phyloP scores from a whole-genome alignment of 2,113 vertebrate genomes.

The Pangasianodon gigas region DNA sequence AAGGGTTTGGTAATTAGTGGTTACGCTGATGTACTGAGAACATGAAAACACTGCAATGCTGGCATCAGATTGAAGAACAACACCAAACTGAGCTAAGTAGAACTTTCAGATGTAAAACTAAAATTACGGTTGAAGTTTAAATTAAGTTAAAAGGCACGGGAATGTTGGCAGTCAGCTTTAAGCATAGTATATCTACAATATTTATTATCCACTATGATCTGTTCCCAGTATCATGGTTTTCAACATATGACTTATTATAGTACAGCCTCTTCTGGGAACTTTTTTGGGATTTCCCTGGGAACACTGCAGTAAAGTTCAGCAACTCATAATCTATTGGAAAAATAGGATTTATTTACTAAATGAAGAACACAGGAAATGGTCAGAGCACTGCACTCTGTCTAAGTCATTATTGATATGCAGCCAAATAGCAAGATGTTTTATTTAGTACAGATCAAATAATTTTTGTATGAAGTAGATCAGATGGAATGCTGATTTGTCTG shows the following conservation, averaged over 20 bases:
- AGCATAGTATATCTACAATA: not conserved
- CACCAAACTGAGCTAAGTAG: not conserved
- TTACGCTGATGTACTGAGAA: not conserved
- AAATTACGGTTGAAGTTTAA: not conserved
- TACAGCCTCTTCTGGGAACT: not conserved
- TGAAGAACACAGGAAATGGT: not conserved
- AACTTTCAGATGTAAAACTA: not conserved
- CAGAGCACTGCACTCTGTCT: not conserved
- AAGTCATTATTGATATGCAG: not conserved
- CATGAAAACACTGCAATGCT: not conserved
- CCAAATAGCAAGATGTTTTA: not conserved
- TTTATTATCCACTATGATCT: not conserved
- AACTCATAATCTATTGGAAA: not conserved
- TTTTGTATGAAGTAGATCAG: not conserved
- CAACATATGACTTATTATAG: too few relatives aligned
- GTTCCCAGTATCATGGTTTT: not conserved
- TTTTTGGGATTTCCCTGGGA: not conserved
- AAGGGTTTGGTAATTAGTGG: not conserved
- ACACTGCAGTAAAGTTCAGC: not conserved
- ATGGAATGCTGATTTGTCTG: not conserved
- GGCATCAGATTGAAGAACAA: not conserved
- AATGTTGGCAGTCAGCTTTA: not conserved
- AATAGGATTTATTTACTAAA: not conserved
- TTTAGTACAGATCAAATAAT: not conserved
- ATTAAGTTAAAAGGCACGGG: not conserved